These are phyloP conservation scores for Botia kubotai DNA, from an alignment of 2,797 vertebrate species.

Conservation along the genomic window DNA sequence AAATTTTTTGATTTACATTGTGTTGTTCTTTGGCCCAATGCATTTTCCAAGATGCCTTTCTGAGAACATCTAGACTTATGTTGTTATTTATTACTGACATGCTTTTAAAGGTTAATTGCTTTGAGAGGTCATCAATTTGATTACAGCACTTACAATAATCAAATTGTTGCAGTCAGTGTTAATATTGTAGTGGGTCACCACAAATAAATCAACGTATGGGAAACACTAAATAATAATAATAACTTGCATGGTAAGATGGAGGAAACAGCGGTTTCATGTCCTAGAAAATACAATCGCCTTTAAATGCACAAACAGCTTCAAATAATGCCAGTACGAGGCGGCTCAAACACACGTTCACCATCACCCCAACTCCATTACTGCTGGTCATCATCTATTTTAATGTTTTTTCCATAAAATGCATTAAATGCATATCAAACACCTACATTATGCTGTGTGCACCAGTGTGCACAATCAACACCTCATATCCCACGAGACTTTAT, in stretches of 20 bases:
- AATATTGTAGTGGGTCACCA: not conserved
- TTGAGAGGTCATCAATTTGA: not conserved
- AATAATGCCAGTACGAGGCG: no score
- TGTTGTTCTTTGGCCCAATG: not conserved
- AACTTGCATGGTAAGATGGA: no score
- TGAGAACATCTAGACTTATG: not conserved
- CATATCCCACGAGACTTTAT: not conserved
- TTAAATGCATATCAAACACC: no score
- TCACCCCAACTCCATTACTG: no score
- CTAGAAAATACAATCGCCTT: no score
- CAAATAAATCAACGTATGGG: no score
- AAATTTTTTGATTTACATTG: no score
- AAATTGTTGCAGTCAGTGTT: not conserved
- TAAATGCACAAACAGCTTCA: no score
- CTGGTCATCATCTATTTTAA: not conserved
- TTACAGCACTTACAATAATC: not conserved
- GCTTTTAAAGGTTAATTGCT: not conserved
- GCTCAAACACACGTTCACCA: no score
- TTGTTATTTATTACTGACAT: not conserved
- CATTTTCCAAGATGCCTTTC: not conserved
- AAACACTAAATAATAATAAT: no score
- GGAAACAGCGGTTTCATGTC: no score
- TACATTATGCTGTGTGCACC: not conserved
- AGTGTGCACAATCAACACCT: not conserved
- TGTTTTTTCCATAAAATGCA: not conserved